Conservation (phyloP, 2,797 vertebrate species). For the Acropternis orthonyx region DNA sequence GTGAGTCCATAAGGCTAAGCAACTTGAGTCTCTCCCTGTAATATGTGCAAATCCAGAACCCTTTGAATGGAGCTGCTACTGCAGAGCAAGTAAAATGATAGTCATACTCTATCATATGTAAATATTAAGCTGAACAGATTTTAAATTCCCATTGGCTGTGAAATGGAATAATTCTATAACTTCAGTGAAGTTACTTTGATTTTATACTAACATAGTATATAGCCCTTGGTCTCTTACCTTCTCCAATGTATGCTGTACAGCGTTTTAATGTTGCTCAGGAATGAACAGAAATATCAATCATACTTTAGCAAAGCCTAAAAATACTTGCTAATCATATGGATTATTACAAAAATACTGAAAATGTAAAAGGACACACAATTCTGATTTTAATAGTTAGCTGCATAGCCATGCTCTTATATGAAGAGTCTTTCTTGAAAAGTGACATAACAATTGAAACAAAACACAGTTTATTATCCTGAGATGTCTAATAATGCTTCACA, state of each 20-base stretch:
- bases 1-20: not conserved
- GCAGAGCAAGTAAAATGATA: not conserved
- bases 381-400: not conserved
- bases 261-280: conserved; percentile 16
- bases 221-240: not conserved
- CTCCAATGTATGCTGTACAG: not conserved
- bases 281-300: conserved; percentile 40
- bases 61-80: not conserved
- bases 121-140: not conserved
- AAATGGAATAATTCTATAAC: not conserved
- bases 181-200: not conserved
- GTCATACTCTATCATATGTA: not conserved
- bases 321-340: not conserved
- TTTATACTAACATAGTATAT: not conserved
- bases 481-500: not conserved
- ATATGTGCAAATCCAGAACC: not conserved
- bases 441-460: not conserved
- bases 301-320: conserved; percentile 36
- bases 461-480: not conserved
- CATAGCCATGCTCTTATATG: not conserved
- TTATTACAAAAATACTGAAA: not conserved
- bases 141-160: not conserved
- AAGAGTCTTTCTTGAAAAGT: not conserved
- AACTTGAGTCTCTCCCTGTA: not conserved
- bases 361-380: not conserved